phyloP scores from a whole-genome alignment of 2,888 invertebrate species.

The Nomada ferruginata region DNA sequence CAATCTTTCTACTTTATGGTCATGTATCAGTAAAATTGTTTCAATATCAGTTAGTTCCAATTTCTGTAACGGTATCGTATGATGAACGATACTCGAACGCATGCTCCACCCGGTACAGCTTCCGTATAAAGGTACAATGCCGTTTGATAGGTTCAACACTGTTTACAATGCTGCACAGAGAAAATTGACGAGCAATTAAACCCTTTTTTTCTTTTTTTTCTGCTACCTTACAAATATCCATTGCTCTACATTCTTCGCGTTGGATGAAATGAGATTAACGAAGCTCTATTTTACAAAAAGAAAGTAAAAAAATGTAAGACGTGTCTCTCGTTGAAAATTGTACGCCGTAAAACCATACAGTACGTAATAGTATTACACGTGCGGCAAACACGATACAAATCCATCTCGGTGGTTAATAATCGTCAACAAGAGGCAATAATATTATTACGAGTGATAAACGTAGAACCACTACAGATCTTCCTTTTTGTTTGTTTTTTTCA shows the following conservation, averaged over 20 bases:
- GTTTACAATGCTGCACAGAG: neutral
- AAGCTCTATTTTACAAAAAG: neutral
- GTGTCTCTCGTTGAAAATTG: neutral
- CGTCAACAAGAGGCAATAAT: slow-evolving; percentile 1
- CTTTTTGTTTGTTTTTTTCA: neutral
- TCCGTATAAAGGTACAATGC: slow-evolving; percentile 31
- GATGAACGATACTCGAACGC: slow-evolving; percentile 30
- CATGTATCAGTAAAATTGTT: slow-evolving; percentile 44
- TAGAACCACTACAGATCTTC: neutral
- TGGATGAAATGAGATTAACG: neutral
- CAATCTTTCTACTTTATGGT: slow-evolving; percentile 19
- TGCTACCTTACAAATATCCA: neutral
- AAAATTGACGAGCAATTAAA: neutral
- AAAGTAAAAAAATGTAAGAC: neutral
- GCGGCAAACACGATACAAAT: neutral
- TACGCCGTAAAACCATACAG: neutral
- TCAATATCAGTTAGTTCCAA: slow-evolving; percentile 37
- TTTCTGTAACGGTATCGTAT: slow-evolving; percentile 30
- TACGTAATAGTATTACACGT: no score
- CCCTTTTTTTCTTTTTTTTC: neutral
- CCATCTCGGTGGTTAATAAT: neutral
- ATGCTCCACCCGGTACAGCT: slow-evolving; percentile 16
- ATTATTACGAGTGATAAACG: neutral
- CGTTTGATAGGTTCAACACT: slow-evolving; percentile 19
- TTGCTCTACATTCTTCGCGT: neutral